Evolutionary conservation across 2,797 vertebrate species (phyloP).

Genomic region (Tokudaia tokunoshimensis): DNA sequence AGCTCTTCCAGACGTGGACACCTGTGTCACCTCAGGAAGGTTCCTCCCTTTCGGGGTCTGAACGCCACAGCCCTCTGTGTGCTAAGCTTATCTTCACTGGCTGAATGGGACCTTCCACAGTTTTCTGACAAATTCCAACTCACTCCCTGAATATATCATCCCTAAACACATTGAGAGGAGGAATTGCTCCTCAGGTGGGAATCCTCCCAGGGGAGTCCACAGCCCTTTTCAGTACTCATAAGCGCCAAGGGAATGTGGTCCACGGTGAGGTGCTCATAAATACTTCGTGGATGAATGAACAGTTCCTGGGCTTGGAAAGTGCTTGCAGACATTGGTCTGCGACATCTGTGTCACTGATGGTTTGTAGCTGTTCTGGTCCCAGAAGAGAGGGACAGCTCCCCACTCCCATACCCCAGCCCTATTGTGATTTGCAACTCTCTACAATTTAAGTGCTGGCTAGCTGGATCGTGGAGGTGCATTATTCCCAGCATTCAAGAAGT

Average conservation of each 20-base stretch:
- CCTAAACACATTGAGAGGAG: background rate
- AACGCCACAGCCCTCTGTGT: background rate
- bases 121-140: conserved; percentile 36
- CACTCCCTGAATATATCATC: background rate
- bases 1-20: background rate
- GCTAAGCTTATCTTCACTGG: background rate
- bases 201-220: background rate
- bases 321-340: background rate
- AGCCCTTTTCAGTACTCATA: background rate
- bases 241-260: background rate
- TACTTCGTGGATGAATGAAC: background rate
- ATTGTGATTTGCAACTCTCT: background rate
- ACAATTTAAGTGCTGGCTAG: background rate
- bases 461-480: background rate
- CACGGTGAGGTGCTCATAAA: background rate
- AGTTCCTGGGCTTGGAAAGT: background rate
- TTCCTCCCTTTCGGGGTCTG: background rate
- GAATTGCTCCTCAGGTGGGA: background rate
- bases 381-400: background rate
- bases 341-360: background rate
- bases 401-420: background rate
- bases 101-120: background rate
- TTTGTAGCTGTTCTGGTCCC: background rate
- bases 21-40: background rate
- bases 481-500: background rate